Evolutionary conservation across 2,797 vertebrate genomes (phyloP).

Genomic region (Sardinella longiceps): DNA sequence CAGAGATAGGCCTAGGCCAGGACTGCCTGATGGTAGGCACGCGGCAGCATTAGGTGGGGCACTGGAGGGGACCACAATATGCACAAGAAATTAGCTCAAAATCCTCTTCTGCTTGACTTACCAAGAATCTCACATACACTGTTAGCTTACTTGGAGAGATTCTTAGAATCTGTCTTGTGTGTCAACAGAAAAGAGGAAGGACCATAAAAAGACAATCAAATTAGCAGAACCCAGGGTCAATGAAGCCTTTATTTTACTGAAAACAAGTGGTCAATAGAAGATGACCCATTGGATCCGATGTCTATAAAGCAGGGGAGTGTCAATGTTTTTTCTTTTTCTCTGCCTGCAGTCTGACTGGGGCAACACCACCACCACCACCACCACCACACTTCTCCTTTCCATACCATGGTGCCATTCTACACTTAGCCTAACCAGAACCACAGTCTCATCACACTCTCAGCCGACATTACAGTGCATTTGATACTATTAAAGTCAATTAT

Average conservation of each 20-base stretch:
- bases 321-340: background rate
- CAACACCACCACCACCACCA: no score
- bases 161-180: background rate
- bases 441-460: background rate
- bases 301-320: background rate
- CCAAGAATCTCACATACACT: background rate
- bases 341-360: background rate
- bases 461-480: background rate
- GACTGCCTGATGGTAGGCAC: background rate
- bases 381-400: background rate
- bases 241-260: background rate
- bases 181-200: background rate
- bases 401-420: background rate
- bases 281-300: background rate
- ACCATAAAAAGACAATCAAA: background rate
- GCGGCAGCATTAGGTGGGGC: conserved; percentile 11
- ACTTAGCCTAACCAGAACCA: background rate
- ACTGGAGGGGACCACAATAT: background rate
- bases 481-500: background rate
- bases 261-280: background rate
- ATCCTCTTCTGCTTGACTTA: background rate
- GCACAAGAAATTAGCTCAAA: background rate
- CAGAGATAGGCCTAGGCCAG: background rate
- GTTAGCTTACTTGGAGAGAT: background rate
- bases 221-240: background rate